Evolutionary conservation across 2,888 invertebrate genomes (phyloP).

Genomic region (Chalcis sispes): DNA sequence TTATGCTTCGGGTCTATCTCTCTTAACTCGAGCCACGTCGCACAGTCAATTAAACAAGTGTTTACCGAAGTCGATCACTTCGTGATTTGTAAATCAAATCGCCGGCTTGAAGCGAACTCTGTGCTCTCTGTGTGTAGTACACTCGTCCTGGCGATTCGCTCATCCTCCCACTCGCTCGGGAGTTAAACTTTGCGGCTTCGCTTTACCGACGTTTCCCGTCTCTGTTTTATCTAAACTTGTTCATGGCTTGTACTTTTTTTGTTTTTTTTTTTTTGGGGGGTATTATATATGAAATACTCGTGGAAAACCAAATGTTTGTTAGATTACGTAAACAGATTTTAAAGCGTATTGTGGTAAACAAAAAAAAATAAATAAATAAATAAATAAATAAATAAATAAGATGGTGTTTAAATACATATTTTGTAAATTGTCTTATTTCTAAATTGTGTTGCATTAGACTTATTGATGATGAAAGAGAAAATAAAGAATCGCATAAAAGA

Average conservation of each 20-base stretch:
- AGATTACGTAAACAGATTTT: not conserved
- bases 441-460: too few relatives aligned
- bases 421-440: too few relatives aligned
- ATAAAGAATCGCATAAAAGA: not conserved
- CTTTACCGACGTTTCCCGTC: not conserved
- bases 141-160: not conserved
- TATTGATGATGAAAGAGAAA: too few relatives aligned
- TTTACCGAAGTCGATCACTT: constrained; percentile 47
- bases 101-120: not conserved
- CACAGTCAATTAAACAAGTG: constrained; percentile 52
- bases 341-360: too few relatives aligned
- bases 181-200: constrained; percentile 23
- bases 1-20: too few relatives aligned
- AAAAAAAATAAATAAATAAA: too few relatives aligned
- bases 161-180: not conserved
- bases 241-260: not conserved
- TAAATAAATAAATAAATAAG: too few relatives aligned
- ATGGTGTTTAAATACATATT: too few relatives aligned
- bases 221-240: constrained; percentile 5
- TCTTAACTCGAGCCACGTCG: not conserved
- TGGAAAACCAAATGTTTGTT: not conserved
- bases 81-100: constrained; percentile 53
- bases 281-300: not conserved
- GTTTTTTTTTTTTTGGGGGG: not conserved
- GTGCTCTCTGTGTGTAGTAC: not conserved